Evolutionary conservation across 1,140 invertebrate species (phyloP).

Genomic region (Drosophila orena): DNA sequence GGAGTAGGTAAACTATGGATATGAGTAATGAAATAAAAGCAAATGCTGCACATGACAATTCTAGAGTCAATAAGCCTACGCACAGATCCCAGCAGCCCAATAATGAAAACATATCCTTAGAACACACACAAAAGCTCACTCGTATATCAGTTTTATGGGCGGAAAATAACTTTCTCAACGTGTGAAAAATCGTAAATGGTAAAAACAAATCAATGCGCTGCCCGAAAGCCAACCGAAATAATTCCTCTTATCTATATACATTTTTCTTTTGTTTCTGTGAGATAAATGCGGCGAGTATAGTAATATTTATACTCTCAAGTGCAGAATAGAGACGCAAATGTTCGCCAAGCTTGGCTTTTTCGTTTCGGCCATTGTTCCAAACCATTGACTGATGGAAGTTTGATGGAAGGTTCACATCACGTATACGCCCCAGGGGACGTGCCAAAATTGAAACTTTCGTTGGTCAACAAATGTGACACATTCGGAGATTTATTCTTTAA

Average conservation of each 20-base stretch:
- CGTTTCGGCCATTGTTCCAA: conserved; percentile 9
- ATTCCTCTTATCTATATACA: conserved; percentile 19
- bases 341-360: conserved; percentile 18
- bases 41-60: conserved; percentile 24
- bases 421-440: conserved; percentile 46
- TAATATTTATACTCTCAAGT: conserved; percentile 38
- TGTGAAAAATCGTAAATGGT: conserved; percentile 31
- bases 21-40: conserved; percentile 38
- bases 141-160: conserved; percentile 33
- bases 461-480: conserved; percentile 45
- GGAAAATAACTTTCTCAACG: conserved; percentile 22
- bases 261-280: conserved; percentile 9
- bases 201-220: conserved; percentile 30
- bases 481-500: conserved; percentile 41
- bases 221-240: conserved; percentile 25
- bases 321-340: conserved; percentile 12
- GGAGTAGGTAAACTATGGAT: conserved; percentile 11
- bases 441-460: conserved; percentile 41
- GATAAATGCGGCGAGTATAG: conserved; percentile 37
- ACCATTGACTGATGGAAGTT: conserved; percentile 55
- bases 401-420: conserved; percentile 56
- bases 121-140: conserved; percentile 1
- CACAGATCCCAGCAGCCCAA: conserved; percentile 1
- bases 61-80: neutral
- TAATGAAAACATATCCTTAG: conserved; percentile 17